phyloP scores from a whole-genome alignment of 2,113 vertebrate species.

The Odontesthes bonariensis region DNA sequence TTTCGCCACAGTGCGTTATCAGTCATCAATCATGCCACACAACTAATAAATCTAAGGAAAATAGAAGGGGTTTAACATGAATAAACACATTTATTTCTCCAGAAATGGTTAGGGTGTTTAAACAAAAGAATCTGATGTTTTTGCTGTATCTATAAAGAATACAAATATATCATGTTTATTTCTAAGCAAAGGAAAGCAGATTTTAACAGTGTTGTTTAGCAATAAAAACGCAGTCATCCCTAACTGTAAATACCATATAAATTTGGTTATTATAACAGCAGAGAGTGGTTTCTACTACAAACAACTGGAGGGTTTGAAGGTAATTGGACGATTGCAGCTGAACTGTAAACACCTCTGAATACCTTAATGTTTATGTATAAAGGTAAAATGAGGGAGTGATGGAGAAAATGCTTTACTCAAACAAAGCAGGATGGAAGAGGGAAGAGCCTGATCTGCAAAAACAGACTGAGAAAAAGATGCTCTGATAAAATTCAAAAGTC shows the following conservation, averaged over 20 bases:
- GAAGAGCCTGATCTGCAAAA: background rate
- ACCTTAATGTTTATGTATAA: background rate
- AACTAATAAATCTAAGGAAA: slow-evolving; percentile 44
- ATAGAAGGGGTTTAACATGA: slow-evolving; percentile 16
- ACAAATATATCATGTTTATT: slow-evolving; percentile 14
- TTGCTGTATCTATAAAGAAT: background rate
- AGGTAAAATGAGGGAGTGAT: slow-evolving; percentile 21
- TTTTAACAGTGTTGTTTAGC: slow-evolving; percentile 5
- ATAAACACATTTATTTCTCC: slow-evolving; percentile 38
- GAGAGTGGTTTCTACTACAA: background rate
- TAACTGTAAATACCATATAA: background rate
- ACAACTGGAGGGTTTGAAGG: slow-evolving; percentile 5
- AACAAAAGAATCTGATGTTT: slow-evolving; percentile 49
- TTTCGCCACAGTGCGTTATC: slow-evolving; percentile 43
- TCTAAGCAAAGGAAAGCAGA: background rate
- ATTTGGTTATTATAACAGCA: background rate
- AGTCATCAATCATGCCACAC: slow-evolving; percentile 47
- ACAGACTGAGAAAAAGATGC: background rate
- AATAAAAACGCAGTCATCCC: background rate
- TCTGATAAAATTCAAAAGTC: background rate
- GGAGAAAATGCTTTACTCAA: slow-evolving; percentile 17
- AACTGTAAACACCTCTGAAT: slow-evolving; percentile 8
- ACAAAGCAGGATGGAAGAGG: slow-evolving; percentile 28
- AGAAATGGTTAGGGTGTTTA: slow-evolving; percentile 9
- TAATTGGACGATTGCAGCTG: slow-evolving; percentile 28